Conservation (phyloP, 2,113 vertebrate species). For the Semnopithecus entellus region DNA sequence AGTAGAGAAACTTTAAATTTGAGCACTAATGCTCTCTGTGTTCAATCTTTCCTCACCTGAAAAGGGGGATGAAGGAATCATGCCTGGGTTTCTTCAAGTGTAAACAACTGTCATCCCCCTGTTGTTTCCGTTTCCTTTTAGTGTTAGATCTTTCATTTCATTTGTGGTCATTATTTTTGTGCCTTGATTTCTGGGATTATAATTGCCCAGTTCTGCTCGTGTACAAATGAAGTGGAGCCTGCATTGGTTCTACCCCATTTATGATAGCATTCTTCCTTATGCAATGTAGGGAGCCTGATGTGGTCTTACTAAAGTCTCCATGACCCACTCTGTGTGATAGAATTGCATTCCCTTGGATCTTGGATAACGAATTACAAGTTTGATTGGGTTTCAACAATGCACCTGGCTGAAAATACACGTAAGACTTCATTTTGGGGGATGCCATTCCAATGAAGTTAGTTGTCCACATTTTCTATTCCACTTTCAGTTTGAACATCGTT, state of each 20-base stretch:
- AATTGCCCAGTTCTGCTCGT: background rate
- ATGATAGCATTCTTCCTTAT: background rate
- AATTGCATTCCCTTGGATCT: background rate
- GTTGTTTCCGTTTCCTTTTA: background rate
- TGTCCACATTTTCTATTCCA: background rate
- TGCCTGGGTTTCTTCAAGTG: background rate
- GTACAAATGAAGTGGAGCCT: background rate
- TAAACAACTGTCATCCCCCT: background rate
- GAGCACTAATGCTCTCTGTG: background rate
- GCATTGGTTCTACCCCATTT: background rate
- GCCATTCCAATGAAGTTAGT: background rate
- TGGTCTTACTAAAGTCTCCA: background rate
- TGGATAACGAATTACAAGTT: background rate
- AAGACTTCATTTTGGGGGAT: background rate
- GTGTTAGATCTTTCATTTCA: background rate
- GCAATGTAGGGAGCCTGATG: background rate
- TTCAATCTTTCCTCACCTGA: background rate
- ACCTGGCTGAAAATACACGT: background rate
- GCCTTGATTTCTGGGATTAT: background rate
- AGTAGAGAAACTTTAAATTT: background rate
- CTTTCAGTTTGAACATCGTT: background rate
- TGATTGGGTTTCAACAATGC: background rate
- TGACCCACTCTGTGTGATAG: background rate
- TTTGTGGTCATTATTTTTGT: background rate
- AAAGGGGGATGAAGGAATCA: background rate